Evolutionary conservation across 2,888 invertebrate genomes (phyloP).

Genomic region (Rotaria socialis): DNA sequence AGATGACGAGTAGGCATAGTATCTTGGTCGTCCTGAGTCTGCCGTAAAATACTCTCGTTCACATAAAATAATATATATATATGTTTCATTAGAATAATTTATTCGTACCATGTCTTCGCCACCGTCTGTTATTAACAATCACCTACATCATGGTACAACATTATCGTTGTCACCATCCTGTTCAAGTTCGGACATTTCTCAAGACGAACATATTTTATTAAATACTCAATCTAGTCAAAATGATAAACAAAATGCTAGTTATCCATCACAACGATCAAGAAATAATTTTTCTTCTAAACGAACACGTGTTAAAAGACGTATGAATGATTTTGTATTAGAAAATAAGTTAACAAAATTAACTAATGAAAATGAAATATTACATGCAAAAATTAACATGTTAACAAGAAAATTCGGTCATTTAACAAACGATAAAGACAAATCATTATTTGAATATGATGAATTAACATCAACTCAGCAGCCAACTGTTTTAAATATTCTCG

Average conservation of each 20-base stretch:
- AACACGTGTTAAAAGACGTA: conserved; percentile 3
- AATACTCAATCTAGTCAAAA: neutral
- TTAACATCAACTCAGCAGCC: neutral
- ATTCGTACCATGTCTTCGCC: neutral
- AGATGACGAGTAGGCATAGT: neutral
- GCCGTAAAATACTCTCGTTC: neutral
- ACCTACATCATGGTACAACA: neutral
- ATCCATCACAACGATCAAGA: neutral
- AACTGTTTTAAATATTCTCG: neutral
- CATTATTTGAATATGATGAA: neutral
- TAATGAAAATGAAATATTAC: conserved; percentile 4
- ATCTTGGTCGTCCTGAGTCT: neutral
- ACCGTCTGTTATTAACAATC: neutral
- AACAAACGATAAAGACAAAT: neutral
- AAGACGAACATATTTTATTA: neutral
- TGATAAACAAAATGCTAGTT: neutral
- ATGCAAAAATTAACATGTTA: conserved; percentile 22
- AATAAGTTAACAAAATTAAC: conserved; percentile 14
- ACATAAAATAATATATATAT: neutral
- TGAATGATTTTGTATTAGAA: conserved; percentile 25
- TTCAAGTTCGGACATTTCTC: neutral
- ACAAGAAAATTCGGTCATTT: conserved; percentile 11
- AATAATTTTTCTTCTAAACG: conserved; percentile 3
- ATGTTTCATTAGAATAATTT: neutral
- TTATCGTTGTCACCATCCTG: neutral